Evolutionary conservation across 2,113 vertebrate species (phyloP), one percentile per base, ranked within the genome.

Genomic region (Laticauda colubrina): DNA sequence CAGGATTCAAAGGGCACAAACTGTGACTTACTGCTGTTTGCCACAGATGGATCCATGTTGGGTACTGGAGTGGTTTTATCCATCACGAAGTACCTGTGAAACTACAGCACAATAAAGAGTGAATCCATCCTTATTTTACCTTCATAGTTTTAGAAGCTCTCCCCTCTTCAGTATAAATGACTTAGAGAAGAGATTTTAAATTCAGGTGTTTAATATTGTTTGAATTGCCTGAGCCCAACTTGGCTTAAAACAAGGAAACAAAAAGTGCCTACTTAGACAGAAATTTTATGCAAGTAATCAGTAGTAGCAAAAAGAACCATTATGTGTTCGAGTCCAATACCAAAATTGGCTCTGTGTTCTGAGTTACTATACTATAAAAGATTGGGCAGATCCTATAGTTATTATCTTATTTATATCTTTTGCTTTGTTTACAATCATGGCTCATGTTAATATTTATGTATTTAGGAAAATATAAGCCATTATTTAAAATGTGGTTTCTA

Each of bases 1-100:
- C 97, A 98, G 0, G 95, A 94, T 5, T 98, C 96, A 81, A 97
- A 97, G 90, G 96, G 95, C 55, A 94, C 75, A 92, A 98, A 96
- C 57, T 95, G 95, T 6, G 96, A 96, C 86, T 93, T 94, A 90
- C 95, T 97, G 53, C 86, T 96, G 89, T 97, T 97, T 86, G 89
- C 64, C 57, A 26, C 1, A 6, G 94, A 96, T 91, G 94, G 88
- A 93, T 89, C 75, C 95, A 94, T 95, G 34, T 91, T 94, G 93
- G 93, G 69, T 3, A 91, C 85, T 92, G 89, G 92, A 88, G 89
- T 87, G 86, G 48, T 88, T 94, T 92, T 92, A 93, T 96, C 96
- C 97, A 97, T 98, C 89, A 0, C 90, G 93, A 95, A 92, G 90
- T 87, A 94, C 91, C 89, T 89, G 87, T 89, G 92, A 90, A 48